These are phyloP conservation scores for Salvelinus namaycush DNA, from an alignment of 2,113 vertebrate genomes.

Conservation along the genomic window DNA sequence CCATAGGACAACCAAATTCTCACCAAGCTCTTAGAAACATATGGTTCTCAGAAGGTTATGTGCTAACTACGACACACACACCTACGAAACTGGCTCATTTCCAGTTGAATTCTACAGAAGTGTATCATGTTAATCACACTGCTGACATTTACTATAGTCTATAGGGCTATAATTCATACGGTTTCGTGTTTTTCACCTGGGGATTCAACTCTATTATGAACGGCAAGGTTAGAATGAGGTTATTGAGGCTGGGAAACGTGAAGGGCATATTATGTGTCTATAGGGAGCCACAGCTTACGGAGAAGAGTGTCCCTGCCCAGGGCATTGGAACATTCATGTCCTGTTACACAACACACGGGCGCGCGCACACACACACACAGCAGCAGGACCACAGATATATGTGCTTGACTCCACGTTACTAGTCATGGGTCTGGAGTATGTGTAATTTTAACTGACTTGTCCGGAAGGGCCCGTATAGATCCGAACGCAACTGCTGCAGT, in stretches of 20 bases:
- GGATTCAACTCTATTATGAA: background rate
- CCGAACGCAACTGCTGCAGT: too few species aligned
- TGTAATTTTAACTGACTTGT: too few species aligned
- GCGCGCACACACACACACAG: background rate
- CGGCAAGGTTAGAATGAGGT: background rate
- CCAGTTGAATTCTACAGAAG: background rate
- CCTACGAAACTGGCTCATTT: too few species aligned
- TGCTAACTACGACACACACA: background rate
- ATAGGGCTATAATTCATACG: background rate
- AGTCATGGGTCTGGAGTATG: background rate
- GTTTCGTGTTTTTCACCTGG: background rate
- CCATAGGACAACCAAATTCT: too few species aligned
- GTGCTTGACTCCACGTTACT: background rate
- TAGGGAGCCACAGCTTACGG: background rate
- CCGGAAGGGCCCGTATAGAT: too few species aligned
- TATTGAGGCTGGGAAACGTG: background rate
- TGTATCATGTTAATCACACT: background rate
- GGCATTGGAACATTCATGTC: constrained; percentile 6
- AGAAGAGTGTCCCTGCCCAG: constrained; percentile 11
- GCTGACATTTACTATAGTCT: constrained; percentile 9
- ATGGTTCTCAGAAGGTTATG: too few species aligned
- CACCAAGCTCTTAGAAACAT: too few species aligned
- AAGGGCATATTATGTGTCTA: constrained; percentile 10
- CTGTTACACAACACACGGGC: background rate
- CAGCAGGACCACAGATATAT: background rate